Evolutionary conservation across 1,140 invertebrate species (phyloP), one percentile per base, ranked within the genome.

Genomic region (Formica selysi): DNA sequence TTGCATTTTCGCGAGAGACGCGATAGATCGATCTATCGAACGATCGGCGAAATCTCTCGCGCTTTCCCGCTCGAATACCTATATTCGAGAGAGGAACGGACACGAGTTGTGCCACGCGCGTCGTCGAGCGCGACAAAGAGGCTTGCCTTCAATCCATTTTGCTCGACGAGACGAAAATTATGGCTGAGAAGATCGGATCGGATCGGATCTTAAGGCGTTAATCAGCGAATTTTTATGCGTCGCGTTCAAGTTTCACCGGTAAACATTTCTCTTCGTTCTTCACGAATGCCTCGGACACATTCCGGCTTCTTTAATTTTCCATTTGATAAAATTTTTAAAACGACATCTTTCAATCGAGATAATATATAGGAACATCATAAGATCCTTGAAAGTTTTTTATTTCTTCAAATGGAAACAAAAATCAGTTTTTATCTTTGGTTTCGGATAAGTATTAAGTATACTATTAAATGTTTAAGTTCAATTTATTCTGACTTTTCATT

Each of bases 1-100:
- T 93, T 93, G 92, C 92, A 89, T 88, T 93, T 91, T 91, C 89
- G 87, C 90, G 89, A 86, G 89, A 89, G 91, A 87, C 90, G 74
- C 78, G 87, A 74, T 70, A 68, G 76, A 89, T 84, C 89, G 88
- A 87, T 89, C 89, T 89, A 87, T 89, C 88, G 86, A 61, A 7
- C 87, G 67, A 91, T 93, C 91, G 90, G 88, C 89, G 78, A 87
- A 89, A 92, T 93, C 89, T 90, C 73, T 68, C 48, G 80, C 70
- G 91, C 91, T 93, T 92, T 92, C 92, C 89, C 92, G 89, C 89
- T 86, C 86, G 91, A 83, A 85, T 86, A 19, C 4, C 48, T 51
- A 86, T 80, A 90, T 87, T 91, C 86, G 87, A 71, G 74, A 71
- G 74, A 84, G 76, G 76, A 79, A 79, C 87, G 80, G 41, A 62